Base-by-base conservation (phyloP, 2,797 vertebrate species). In the Pseudocheirus occidentalis region DNA sequence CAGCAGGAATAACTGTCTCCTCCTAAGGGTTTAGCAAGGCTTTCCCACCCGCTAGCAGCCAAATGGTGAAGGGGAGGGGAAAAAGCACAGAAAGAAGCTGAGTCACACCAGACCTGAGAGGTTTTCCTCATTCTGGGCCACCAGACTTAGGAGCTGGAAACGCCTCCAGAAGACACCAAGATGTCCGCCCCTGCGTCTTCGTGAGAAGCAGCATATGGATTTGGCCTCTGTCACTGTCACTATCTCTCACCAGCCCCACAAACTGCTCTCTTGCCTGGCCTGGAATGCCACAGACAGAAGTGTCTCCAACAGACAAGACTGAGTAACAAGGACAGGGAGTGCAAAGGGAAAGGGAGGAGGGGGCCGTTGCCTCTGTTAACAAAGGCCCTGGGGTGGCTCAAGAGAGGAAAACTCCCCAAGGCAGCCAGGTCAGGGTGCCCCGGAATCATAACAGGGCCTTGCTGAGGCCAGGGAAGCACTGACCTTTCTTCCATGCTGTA, bases 321-420 rank as follows among this genome's bases (percentile, higher is more conserved):
- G 24, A 52, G 55, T 56, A 56, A 52, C 52, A 90, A 55, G 52
- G 89, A 28, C 0, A 5, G 55, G 59, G 52, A 46, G 34, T 0
- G 0, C 54, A 59, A 9, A 0, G 1, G 50, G 50, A 59, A 6
- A 0, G 1, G 50, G 91, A 93, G 55, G 55, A 90, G 16, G 0
- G 73, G 90, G 40, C 31, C 54, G 29, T 7, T 1, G 14, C 55
- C 92, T 94, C 81, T 53, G 50, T 59, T 58, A 24, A 5, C 24
- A 14, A 62, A 6, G 0, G 0, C 53, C 90, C 81, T 52, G 91
- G 0, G 0, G 87, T 3, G n/a, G 59, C 89, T 40, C 24, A 55
- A 0, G 0, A 89, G 89, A 94, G 81, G 87, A 90, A 90, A 55
- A 62, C 53, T 54, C 95, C 55, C 14, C 0, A 28, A 50, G 66